Evolutionary conservation across 2,888 invertebrate genomes (phyloP).

Genomic region (Cerceris rybyensis): DNA sequence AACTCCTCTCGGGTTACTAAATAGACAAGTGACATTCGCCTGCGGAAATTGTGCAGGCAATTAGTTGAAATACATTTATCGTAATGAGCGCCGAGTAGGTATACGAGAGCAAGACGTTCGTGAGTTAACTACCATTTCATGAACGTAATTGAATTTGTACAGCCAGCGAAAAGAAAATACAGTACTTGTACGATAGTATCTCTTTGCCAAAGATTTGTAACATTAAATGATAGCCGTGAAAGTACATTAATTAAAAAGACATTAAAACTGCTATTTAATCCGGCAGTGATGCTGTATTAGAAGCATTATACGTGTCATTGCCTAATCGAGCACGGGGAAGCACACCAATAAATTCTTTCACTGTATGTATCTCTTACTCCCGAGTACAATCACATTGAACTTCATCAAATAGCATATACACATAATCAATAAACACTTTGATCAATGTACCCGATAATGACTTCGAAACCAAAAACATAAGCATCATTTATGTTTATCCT

Average conservation of each 20-base stretch:
- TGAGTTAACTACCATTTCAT: slow-evolving; percentile 64
- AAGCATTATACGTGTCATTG: slow-evolving; percentile 49
- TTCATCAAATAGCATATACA: slow-evolving; percentile 22
- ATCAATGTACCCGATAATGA: background rate
- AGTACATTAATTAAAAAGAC: slow-evolving; percentile 32
- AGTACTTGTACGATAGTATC: slow-evolving; percentile 42
- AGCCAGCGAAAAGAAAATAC: slow-evolving; percentile 56
- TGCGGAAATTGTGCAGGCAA: slow-evolving; percentile 32
- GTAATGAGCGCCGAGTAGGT: slow-evolving; percentile 49
- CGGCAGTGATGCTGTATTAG: slow-evolving; percentile 65
- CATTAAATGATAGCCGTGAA: slow-evolving; percentile 38
- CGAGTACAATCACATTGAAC: slow-evolving; percentile 35
- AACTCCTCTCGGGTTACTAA: slow-evolving; percentile 61
- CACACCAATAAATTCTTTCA: slow-evolving; percentile 41
- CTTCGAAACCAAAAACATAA: too few species aligned
- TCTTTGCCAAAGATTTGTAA: slow-evolving; percentile 35
- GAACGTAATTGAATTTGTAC: slow-evolving; percentile 65
- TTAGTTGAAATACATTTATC: slow-evolving; percentile 25
- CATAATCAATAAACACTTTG: background rate
- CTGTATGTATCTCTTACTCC: slow-evolving; percentile 30
- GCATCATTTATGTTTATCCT: too few species aligned
- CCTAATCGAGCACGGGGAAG: slow-evolving; percentile 51
- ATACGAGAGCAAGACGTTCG: slow-evolving; percentile 68
- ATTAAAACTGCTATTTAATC: slow-evolving; percentile 59
- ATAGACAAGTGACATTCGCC: slow-evolving; percentile 32